These are phyloP conservation scores for Pogonomyrmex barbatus DNA, from an alignment of 1,140 invertebrate species.

Conservation along the genomic window DNA sequence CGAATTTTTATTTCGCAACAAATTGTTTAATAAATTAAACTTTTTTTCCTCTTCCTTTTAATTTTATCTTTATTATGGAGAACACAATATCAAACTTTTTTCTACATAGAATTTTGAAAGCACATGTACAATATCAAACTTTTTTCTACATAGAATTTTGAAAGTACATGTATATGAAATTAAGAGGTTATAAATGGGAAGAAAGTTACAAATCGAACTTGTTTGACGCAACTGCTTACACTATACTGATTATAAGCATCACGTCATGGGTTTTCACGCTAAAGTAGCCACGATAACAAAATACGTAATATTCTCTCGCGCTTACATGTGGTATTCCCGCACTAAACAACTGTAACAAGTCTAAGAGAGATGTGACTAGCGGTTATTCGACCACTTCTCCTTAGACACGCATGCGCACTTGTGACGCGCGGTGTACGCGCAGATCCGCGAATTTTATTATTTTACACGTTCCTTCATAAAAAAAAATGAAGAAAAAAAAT, in stretches of 20 bases:
- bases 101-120: neutral
- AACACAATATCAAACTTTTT: neutral
- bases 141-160: neutral
- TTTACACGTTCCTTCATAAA: neutral
- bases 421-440: slow-evolving; percentile 30
- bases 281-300: neutral
- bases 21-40: neutral
- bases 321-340: neutral
- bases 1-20: neutral
- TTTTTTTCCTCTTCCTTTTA: neutral
- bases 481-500: neutral
- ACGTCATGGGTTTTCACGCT: neutral
- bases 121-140: neutral
- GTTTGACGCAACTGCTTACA: neutral
- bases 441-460: neutral
- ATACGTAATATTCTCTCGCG: slow-evolving; percentile 28
- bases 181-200: neutral
- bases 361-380: neutral
- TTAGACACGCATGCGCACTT: slow-evolving; percentile 56
- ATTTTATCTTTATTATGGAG: neutral
- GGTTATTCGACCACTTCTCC: neutral
- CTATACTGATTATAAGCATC: neutral
- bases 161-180: neutral
- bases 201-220: neutral
- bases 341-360: slow-evolving; percentile 22